Base-by-base conservation (phyloP, 2,888 invertebrate genomes). In the Drosophila mimetica region DNA sequence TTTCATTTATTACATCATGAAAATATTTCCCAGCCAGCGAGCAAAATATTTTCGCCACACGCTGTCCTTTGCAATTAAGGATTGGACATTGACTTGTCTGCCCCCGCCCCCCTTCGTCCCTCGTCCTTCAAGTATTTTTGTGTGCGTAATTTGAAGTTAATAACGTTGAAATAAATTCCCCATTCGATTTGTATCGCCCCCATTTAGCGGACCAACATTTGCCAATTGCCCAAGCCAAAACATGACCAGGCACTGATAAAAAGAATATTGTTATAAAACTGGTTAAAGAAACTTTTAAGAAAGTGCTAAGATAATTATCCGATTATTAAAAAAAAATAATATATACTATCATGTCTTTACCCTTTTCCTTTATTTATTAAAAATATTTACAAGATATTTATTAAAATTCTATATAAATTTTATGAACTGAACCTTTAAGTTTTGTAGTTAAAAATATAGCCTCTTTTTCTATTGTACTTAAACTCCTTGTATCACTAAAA, bases 1-100 rank as follows among this genome's bases (percentile, higher is more conserved):
- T 89, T 87, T 86, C 86, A 83, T 87, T 90, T 89, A 89, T 89
- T 89, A 87, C 87, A 85, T 83, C 85, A 81, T 88, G 77, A 82
- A 89, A 88, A 79, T 73, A 75, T 70, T 63, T 72, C 47, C 63
- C 52, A 28, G 39, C 42, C 32, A 39, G 16, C 39, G 52, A 66
- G 30, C 58, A 41, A 58, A 61, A 66, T 59, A 50, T 54, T 52
- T 77, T 70, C 69, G 76, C 74, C 85, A 76, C 88, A 88, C 65
- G 70, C 88, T 87, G 86, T 87, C 86, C 50, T 44, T 20, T 66
- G 86, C 88, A 88, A 88, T 82, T 82, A 86, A 76, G 72, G 63
- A 36, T 52, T 51, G 74, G 51, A 59, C 59, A 52, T 52, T 46
- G 42, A 39, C 69, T 69, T 50, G 28, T 18, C 71, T 47, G 50